Conservation (phyloP, 2,113 vertebrate species). For the Electrona antarctica region DNA sequence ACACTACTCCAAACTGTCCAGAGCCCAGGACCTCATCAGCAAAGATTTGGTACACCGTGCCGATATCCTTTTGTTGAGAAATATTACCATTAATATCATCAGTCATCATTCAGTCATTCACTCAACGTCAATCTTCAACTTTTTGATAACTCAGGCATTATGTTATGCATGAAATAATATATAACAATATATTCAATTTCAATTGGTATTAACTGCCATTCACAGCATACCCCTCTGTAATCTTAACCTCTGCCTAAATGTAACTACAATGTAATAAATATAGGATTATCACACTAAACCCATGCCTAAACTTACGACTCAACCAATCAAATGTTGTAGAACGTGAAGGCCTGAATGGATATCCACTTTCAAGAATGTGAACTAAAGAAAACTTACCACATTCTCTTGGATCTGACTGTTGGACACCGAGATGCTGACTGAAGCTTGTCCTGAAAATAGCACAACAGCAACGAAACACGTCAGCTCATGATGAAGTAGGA, state of each 20-base stretch:
- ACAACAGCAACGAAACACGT: conserved; percentile 1
- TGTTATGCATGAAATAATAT: too few species aligned
- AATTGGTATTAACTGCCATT: too few species aligned
- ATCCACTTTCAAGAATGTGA: neutral
- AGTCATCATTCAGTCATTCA: neutral
- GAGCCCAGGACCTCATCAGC: conserved; percentile 91
- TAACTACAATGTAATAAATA: too few species aligned
- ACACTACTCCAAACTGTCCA: conserved; percentile 92
- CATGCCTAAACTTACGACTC: too few species aligned
- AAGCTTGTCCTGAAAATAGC: conserved; percentile 83
- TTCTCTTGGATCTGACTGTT: conserved; percentile 93
- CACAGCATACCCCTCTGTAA: too few species aligned
- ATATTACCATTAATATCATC: neutral
- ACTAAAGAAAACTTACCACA: conserved; percentile 77
- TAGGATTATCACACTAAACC: too few species aligned
- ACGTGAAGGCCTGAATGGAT: neutral
- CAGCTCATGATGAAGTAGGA: too few species aligned
- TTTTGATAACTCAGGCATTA: too few species aligned
- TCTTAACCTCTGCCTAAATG: too few species aligned
- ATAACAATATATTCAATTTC: too few species aligned
- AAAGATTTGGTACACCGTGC: conserved; percentile 91
- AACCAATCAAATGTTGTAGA: too few species aligned
- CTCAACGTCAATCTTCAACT: too few species aligned
- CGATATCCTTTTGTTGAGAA: conserved; percentile 82
- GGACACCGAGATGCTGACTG: conserved; percentile 89